Evolutionary conservation across 2,113 vertebrate species (phyloP).

Genomic region (Alligator sinensis): DNA sequence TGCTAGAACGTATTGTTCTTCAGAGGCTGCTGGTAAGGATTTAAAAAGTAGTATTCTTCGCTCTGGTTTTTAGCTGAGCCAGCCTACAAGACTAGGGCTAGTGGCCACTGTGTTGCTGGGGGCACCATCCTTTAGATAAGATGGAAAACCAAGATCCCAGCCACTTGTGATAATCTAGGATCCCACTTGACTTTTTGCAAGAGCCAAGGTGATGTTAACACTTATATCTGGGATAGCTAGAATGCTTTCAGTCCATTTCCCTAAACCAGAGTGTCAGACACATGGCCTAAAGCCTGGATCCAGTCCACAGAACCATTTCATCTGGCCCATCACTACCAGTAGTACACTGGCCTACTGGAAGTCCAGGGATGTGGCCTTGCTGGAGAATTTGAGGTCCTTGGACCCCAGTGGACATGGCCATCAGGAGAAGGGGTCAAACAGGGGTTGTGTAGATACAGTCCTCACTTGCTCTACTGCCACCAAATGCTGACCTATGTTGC

Average conservation of each 20-base stretch:
- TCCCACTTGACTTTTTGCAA: neutral
- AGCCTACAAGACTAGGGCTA: neutral
- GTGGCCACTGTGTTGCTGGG: neutral
- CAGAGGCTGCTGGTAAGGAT: neutral
- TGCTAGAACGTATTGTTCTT: neutral
- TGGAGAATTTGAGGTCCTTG: no score
- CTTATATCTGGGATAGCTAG: neutral
- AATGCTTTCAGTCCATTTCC: neutral
- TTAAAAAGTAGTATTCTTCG: neutral
- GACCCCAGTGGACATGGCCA: no score
- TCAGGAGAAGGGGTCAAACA: no score
- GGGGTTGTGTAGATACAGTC: neutral
- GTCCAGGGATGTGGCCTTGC: no score
- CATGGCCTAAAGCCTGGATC: no score
- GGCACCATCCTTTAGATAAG: neutral
- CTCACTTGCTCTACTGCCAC: accelerated
- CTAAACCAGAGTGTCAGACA: neutral
- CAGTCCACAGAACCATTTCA: no score
- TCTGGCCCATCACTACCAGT: no score
- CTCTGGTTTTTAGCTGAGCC: neutral
- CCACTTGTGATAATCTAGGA: neutral
- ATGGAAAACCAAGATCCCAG: neutral
- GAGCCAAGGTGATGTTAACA: neutral
- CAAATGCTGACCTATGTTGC: neutral
- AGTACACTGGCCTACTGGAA: no score